Conservation (phyloP, 2,888 invertebrate genomes). For the Agrochola lychnidis region DNA sequence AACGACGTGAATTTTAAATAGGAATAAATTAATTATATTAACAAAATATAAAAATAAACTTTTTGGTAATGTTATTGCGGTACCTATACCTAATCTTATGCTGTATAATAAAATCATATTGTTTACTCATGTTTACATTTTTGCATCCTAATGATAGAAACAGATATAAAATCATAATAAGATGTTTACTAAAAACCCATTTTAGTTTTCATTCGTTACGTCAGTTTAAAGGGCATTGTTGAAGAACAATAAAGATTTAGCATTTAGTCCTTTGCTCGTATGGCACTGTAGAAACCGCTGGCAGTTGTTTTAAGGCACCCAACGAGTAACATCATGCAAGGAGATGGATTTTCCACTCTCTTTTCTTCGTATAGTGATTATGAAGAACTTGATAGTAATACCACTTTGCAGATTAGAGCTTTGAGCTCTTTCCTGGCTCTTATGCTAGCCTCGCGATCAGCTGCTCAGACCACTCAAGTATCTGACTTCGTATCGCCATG, state of each 20-base stretch:
- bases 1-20: too few relatives aligned
- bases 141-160: conserved; percentile 4
- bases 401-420: conserved; percentile 51
- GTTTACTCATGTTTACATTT: conserved; percentile 11
- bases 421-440: conserved; percentile 67
- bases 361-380: conserved; percentile 5
- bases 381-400: conserved; percentile 5
- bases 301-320: conserved; percentile 3
- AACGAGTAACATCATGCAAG: conserved; percentile 4
- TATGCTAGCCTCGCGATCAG: conserved; percentile 64
- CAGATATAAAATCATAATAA: not conserved
- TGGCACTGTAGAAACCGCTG: not conserved
- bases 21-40: too few relatives aligned
- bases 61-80: too few relatives aligned
- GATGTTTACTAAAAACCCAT: conserved; percentile 16
- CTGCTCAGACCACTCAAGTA: conserved; percentile 65
- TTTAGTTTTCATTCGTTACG: not conserved
- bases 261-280: not conserved
- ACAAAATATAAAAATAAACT: too few relatives aligned
- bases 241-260: not conserved
- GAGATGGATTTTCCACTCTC: too few relatives aligned
- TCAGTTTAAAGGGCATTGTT: conserved; percentile 14
- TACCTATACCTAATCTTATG: too few relatives aligned
- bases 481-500: conserved; percentile 86
- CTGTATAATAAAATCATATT: not conserved